Evolutionary conservation across 2,888 invertebrate species (phyloP), one percentile per base, ranked within the genome.

Genomic region (Cantharis rustica): DNA sequence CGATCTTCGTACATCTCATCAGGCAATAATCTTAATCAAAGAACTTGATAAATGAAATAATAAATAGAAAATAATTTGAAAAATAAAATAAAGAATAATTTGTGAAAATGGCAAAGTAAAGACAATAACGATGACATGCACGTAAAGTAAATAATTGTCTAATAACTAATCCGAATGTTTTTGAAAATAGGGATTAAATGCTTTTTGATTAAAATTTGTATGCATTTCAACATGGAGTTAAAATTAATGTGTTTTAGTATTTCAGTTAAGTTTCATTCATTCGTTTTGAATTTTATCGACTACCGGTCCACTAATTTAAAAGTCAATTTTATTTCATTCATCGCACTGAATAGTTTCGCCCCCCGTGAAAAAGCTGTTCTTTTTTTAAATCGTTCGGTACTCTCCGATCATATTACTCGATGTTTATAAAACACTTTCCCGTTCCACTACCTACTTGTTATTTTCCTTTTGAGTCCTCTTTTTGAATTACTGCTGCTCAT

Each of bases 401-500:
- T 71, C 71, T 47, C 70, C 71, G 79, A 78, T 79, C 78, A 80
- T 79, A 81, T 78, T 81, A 76, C 78, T 78, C 75, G 75, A 78
- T 80, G 82, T 82, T 80, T 81, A 80, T 81, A 79, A 81, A 79
- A 80, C 78, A 80, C 78, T 80, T 82, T 79, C 79, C 71, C 76
- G 75, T 73, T n/a, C 47, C 47, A 47, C 47, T 47, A n/a, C 47
- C 47, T 47, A 47, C 47, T n/a, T 77, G 75, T 76, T 76, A 79
- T 79, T 80, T 80, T 80, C 78, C 77, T 81, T 81, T 76, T 75
- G 79, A 72, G 78, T 78, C 76, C 75, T 77, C 74, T 76, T 76
- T 79, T 80, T 78, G 80, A 80, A 82, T 82, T 82, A 79, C 80
- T 78, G 79, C 80, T 82, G 82, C 80, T 82, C 83, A 83, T 83